Percentiles rank a stretch among this genome's conserved stretches.
These are phyloP conservation scores for Netelia melanura DNA, from an alignment of 2,888 invertebrate genomes.

Conservation along the genomic window DNA sequence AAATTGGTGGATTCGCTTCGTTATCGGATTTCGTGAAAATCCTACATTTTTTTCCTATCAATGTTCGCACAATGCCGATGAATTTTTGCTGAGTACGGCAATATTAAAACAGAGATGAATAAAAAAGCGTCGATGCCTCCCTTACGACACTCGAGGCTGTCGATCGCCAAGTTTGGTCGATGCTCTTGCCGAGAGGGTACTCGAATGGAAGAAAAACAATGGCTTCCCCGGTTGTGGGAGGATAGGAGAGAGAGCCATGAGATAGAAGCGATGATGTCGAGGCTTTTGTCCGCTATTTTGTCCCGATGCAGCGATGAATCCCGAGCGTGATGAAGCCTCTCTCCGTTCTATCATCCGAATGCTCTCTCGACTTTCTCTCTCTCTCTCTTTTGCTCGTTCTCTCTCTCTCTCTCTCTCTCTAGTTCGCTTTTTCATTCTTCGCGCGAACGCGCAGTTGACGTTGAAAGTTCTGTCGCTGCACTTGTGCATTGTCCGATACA, in stretches of 20 bases:
- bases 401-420: constrained; percentile 18
- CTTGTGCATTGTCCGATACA: constrained; percentile 56
- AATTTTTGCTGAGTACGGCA: constrained; percentile 15
- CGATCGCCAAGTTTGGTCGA: constrained; percentile 45
- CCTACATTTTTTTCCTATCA: background rate
- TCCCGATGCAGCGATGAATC: constrained; percentile 47
- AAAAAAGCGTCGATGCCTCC: constrained; percentile 31
- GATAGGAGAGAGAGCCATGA: constrained; percentile 16
- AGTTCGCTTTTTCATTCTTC: constrained; percentile 52
- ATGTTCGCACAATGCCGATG: background rate
- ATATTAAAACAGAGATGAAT: background rate
- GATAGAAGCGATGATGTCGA: constrained; percentile 38
- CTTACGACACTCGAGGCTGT: constrained; percentile 32
- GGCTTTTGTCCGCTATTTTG: constrained; percentile 56
- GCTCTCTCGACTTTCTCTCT: background rate
- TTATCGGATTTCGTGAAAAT: background rate
- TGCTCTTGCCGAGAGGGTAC: constrained; percentile 43
- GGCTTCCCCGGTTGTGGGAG: constrained; percentile 13
- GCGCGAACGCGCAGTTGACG: constrained; percentile 57
- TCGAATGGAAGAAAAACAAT: constrained; percentile 66
- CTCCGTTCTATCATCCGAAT: constrained; percentile 40
- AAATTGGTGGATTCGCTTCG: background rate
- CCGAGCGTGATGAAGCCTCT: constrained; percentile 47
- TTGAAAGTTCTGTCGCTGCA: constrained; percentile 56
- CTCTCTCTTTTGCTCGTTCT: background rate